These are phyloP conservation scores for Lamprologus speciosus DNA, from an alignment of 2,113 vertebrate genomes.

Conservation along the genomic window DNA sequence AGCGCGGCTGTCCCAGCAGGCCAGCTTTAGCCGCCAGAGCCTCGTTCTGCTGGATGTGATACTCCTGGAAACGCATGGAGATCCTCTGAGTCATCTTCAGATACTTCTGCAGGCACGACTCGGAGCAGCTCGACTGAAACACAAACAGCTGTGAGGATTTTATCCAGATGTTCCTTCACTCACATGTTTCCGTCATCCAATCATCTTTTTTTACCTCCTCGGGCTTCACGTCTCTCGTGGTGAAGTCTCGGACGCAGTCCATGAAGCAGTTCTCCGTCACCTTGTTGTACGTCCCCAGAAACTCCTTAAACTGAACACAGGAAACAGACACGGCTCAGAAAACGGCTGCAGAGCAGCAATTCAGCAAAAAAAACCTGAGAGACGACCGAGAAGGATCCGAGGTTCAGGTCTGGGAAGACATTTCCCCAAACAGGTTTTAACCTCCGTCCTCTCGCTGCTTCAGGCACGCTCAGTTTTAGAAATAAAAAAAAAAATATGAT, in stretches of 20 bases:
- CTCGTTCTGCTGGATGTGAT: conserved; percentile 98
- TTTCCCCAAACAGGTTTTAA: background rate
- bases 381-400: background rate
- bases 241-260: conserved; percentile 97
- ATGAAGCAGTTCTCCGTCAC: conserved; percentile 96
- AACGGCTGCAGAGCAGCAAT: background rate
- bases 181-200: fast-evolving
- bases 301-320: conserved; percentile 87
- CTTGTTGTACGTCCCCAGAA: conserved; percentile 97
- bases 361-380: background rate
- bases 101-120: conserved; percentile 95
- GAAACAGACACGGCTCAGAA: background rate
- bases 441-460: too few species aligned
- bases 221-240: conserved; percentile 85
- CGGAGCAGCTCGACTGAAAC: conserved; percentile 83
- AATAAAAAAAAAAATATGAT: background rate
- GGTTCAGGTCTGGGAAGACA: background rate
- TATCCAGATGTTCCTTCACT: background rate
- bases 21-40: conserved; percentile 95
- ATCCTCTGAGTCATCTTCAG: conserved; percentile 99
- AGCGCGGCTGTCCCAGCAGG: conserved; percentile 82
- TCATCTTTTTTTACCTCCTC: conserved; percentile 79
- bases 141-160: background rate
- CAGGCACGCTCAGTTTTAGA: background rate
- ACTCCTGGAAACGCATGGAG: conserved; percentile 98